Conservation (phyloP, 2,797 vertebrate genomes). For the Tokudaia tokunoshimensis region DNA sequence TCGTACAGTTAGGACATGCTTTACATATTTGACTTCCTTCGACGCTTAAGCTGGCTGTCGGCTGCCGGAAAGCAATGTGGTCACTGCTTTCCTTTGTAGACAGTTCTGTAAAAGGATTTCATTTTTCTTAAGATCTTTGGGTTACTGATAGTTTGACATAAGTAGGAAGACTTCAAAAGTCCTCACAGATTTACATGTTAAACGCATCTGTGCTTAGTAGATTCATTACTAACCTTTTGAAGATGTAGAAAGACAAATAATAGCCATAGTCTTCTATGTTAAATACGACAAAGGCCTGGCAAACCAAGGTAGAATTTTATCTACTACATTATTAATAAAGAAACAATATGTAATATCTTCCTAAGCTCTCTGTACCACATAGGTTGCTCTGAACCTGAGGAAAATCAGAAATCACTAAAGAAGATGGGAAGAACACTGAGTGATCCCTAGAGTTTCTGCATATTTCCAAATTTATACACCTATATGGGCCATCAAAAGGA, state of each 20-base stretch:
- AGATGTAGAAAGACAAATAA: background rate
- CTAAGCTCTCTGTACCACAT: background rate
- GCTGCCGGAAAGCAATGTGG: background rate
- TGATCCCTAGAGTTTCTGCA: background rate
- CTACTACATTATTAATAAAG: background rate
- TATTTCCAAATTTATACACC: background rate
- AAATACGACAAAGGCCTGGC: background rate
- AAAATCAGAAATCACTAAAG: background rate
- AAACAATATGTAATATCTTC: background rate
- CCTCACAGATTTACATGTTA: background rate
- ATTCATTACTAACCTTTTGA: background rate
- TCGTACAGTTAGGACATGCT: background rate
- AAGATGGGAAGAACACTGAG: background rate
- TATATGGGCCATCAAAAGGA: background rate
- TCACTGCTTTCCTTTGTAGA: conserved; percentile 8
- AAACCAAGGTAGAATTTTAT: background rate
- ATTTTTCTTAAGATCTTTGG: conserved; percentile 5
- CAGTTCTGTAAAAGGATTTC: background rate
- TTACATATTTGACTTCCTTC: background rate
- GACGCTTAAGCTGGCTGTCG: background rate
- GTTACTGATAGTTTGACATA: background rate
- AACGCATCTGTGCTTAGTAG: background rate
- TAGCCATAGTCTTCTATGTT: background rate
- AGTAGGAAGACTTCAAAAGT: background rate
- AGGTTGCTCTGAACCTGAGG: background rate